Base-by-base conservation (phyloP, 1,140 invertebrate genomes). In the Bombyx mandarina region DNA sequence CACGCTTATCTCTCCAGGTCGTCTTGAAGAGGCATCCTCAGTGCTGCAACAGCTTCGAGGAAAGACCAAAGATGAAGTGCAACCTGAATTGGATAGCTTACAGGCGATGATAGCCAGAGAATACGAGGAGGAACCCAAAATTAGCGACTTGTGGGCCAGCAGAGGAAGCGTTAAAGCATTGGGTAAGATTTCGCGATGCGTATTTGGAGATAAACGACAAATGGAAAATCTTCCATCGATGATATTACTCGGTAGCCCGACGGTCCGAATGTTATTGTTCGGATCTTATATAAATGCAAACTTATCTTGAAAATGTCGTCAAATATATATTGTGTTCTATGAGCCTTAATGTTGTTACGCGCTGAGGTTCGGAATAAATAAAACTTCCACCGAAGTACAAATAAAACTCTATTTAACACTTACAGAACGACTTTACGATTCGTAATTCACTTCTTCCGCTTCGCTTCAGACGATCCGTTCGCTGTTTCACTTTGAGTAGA, bases 31-130 rank as follows among this genome's bases (percentile, higher is more conserved):
- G 52, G 95, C 94, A 0, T 77, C 90, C 6, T 67, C 88, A 9
- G 84, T 93, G 0, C 77, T 97, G 55, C 88, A 90, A 57, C 92
- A 91, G 69, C 79, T 97, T 0, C 89, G 94, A 42, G 90, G 93
- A 3, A 89, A 90, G 62, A 87, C 79, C 51, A 71, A 79, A 18
- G 77, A 89, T 1, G 89, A 76, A 1, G 91, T 94, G 0, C 89
- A 91, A 56, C 81, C 89, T 26, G 93, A 94, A 73, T 76, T 93
- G 45, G 88, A 90, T 3, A 85, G 88, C 2, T 90, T 93, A 5
- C 67, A 80, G 48, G 74, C 77, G 7, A 57, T 84, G 65, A 70
- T 84, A 0, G 80, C 88, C 49, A 66, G 77, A n/a, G 79, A 84
- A 43, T 81, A 82, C 54, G 73, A 75, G 55, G 74, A 58, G 7